A percentile compares a stretch with the other conserved stretches of the same genome.
phyloP scores from a whole-genome alignment of 1,140 invertebrate genomes.

The Drosophila pseudoananassae region DNA sequence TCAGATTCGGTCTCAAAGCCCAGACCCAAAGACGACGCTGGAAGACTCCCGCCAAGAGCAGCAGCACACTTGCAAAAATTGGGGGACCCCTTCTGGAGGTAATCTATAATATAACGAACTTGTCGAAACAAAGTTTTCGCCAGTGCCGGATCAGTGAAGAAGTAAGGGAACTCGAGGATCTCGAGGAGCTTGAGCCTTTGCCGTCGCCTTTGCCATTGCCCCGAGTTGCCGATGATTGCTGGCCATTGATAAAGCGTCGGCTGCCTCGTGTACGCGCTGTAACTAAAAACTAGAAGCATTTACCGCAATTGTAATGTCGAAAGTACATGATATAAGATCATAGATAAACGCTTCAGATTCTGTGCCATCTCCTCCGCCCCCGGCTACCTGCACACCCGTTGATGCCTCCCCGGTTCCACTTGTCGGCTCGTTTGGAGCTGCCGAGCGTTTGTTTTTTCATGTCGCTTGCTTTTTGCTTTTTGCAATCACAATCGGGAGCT shows the following conservation, averaged over 20 bases:
- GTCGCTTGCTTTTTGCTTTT: slow-evolving; percentile 19
- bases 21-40: slow-evolving; percentile 78
- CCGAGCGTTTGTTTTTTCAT: slow-evolving; percentile 72
- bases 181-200: slow-evolving; percentile 37
- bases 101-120: too few species aligned
- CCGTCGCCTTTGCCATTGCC: slow-evolving; percentile 18
- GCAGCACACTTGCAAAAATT: slow-evolving; percentile 4
- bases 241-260: slow-evolving; percentile 74
- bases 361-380: slow-evolving; percentile 62
- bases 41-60: slow-evolving; percentile 48
- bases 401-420: slow-evolving; percentile 23
- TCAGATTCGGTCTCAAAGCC: slow-evolving; percentile 25
- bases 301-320: slow-evolving; percentile 84
- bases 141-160: background rate
- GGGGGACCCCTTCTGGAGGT: background rate
- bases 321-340: slow-evolving; percentile 84
- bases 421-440: slow-evolving; percentile 70
- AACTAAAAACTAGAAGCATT: slow-evolving; percentile 84
- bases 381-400: background rate
- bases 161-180: slow-evolving; percentile 6
- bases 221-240: slow-evolving; percentile 60
- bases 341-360: slow-evolving; percentile 83
- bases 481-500: slow-evolving; percentile 56
- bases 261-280: slow-evolving; percentile 81
- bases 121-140: background rate